Base-by-base conservation (phyloP, 2,113 vertebrate species). In the Saimiri boliviensis region DNA sequence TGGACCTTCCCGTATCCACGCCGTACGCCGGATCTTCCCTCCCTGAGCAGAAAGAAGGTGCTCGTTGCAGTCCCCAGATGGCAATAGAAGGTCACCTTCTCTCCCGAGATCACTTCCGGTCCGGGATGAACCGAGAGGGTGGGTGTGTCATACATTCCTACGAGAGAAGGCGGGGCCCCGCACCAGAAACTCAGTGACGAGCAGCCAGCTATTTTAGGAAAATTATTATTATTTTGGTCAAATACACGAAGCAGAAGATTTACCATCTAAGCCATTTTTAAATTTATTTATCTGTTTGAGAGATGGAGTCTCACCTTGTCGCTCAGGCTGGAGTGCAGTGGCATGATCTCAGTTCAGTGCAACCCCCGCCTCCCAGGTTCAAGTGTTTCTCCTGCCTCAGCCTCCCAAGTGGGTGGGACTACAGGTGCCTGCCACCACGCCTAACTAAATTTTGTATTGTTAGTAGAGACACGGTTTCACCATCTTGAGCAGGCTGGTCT, bases 131-230 rank as follows among this genome's bases (percentile, higher is more conserved):
- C 63, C 0, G 45, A 70, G 25, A 98, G 95, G 1, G 42, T 77
- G 83, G 97, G 97, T 0, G 58, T 95, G 77, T 97, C 95, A 11
- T 97, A 96, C 71, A 97, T 23, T 16, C 89, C 97, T 98, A 91
- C 6, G n/a, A 68, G 83, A 73, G 74, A 87, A 90, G 40, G 60
- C 0, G 25, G 30, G 63, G 14, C 20, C 49, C 30, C n/a, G 6
- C 23, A 7, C 80, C 58, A 77, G 74, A 77, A n/a, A 23, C 60
- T 8, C 63, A 70, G 52, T 30, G 8, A 11, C 3, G 7, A 21
- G 8, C 16, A 79, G 8, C 19, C 23, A 45, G 8, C n/a, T 37
- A 1, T 45, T n/a, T 52, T 58, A 23, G 8, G 25, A 58, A 58
- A 70, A 54, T 25, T 19, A 37, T 35, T 68, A 27, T 45, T 79